Evolutionary conservation across 92 coral and sea anemone genomes (phyloP).

Genomic region (Porites lobata): DNA sequence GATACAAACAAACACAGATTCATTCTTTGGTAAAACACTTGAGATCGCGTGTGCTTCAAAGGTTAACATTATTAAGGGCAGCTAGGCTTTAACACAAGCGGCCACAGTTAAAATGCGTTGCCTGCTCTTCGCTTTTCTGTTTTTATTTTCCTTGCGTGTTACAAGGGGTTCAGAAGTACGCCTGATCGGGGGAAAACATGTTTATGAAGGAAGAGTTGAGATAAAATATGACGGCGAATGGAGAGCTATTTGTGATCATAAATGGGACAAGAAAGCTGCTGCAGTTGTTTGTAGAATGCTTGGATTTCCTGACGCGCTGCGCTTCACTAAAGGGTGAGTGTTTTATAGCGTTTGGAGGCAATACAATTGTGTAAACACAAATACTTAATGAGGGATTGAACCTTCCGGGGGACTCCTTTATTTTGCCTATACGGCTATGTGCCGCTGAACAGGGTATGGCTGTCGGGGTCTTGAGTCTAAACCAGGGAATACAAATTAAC

Average conservation of each 20-base stretch:
- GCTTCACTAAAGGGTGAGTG: conserved; percentile 79
- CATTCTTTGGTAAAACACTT: too few relatives aligned
- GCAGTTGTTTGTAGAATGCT: conserved; percentile 88
- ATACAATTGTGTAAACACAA: too few relatives aligned
- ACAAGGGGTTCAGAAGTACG: conserved; percentile 47
- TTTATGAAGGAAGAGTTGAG: conserved; percentile 89
- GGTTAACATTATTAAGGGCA: neutral
- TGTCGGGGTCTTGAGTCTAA: too few relatives aligned
- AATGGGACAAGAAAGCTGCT: conserved; percentile 85
- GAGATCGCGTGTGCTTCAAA: neutral
- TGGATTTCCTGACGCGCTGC: conserved; percentile 84
- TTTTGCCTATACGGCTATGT: too few relatives aligned
- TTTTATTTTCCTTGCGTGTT: neutral
- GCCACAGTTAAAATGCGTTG: neutral
- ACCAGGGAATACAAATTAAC: too few relatives aligned
- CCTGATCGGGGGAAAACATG: conserved; percentile 83
- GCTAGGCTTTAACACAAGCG: too few relatives aligned
- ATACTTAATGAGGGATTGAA: too few relatives aligned
- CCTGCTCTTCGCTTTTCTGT: neutral
- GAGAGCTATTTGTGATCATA: conserved; percentile 93
- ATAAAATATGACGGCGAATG: conserved; percentile 76
- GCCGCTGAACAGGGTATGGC: too few relatives aligned
- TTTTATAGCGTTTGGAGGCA: too few relatives aligned
- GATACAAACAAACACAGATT: too few relatives aligned
- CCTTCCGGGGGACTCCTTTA: too few relatives aligned